Base-by-base conservation (phyloP, 35 echinoderm and acorn worm species). In the Heliocidaris erythrogramma region DNA sequence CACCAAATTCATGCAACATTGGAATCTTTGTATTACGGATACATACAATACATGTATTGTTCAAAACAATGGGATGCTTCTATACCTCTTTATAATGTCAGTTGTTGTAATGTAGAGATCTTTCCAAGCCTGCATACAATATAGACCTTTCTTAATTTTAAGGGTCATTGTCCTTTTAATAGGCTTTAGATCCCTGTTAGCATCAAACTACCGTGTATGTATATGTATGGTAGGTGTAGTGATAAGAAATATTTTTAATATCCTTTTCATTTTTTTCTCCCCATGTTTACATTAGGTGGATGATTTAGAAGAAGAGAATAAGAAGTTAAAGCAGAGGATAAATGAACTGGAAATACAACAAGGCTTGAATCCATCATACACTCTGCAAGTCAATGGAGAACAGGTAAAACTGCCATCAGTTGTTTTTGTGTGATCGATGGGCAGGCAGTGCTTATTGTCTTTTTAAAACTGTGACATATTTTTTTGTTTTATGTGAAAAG, bases 291-390 rank as follows among this genome's bases (percentile, higher is more conserved):
- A 9, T 91, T 65, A 97, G 97, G 85, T 98, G 42, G 93, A 95
- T 11, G 90, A 94, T 30, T 53, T 98, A 47, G 97, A 98, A 88
- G 85, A 87, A 49, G 97, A 98, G 90, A 97, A 99, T 93, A 92
- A 93, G 18, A 95, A 95, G 69, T 78, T 99, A 14, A 96, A 94
- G 78, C 30, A 85, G 49, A 96, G 96, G 31, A 85, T 99, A 14
- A 92, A 94, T 30, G 98, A 99, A 35, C 48, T 99, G 24, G 98
- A 99, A 86, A 93, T 94, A 11, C 24, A 59, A 84, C 93, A 85
- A 29, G 95, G 95, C 35, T n/a, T 93, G 49, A 88, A 90, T 21
- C 94, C 95, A 94, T 90, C 94, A 48, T 89, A 89, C 32, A 47
- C 87, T 8, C 87, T 89, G 87, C 31, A 32, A 32, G 31, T 24